Percentiles rank a stretch among this genome's conserved stretches.
Evolutionary conservation across 2,797 vertebrate genomes (phyloP).

Genomic region (Danionella dracula): DNA sequence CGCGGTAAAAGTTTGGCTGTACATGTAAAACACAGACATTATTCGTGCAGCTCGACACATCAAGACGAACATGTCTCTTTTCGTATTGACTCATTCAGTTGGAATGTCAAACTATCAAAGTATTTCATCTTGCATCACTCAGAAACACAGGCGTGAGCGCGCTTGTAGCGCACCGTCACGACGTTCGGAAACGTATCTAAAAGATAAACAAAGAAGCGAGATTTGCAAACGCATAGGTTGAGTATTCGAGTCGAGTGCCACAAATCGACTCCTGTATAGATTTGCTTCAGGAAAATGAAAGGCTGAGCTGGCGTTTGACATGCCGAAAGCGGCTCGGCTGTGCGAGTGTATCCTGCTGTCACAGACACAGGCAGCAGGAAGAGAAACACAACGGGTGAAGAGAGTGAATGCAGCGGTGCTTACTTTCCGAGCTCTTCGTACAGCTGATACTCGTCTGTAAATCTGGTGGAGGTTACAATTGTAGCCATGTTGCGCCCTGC

Average conservation of each 20-base stretch:
- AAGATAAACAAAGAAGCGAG: conserved; percentile 20
- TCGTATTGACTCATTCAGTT: too few species aligned
- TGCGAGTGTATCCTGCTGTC: conserved; percentile 19
- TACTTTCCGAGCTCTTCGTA: conserved; percentile 98
- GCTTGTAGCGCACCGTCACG: conserved; percentile 28
- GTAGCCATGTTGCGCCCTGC: conserved; percentile 80
- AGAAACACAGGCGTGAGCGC: conserved; percentile 8
- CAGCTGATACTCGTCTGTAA: conserved; percentile 95
- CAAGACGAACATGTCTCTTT: too few species aligned
- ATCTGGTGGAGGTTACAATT: conserved; percentile 88
- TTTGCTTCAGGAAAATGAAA: neutral
- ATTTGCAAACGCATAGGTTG: neutral
- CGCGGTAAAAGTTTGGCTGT: conserved; percentile 17
- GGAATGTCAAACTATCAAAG: too few species aligned
- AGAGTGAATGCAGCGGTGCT: conserved; percentile 51
- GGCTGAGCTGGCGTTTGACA: conserved; percentile 1
- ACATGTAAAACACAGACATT: neutral
- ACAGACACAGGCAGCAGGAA: conserved; percentile 2
- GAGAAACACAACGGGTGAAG: conserved; percentile 23
- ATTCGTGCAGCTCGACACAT: neutral
- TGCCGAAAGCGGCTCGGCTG: neutral
- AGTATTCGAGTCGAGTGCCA: neutral
- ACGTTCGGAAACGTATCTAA: conserved; percentile 16
- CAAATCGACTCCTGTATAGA: neutral
- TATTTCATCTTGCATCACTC: neutral